Evolutionary conservation across 2,888 invertebrate genomes (phyloP), one percentile per base, ranked within the genome.

Genomic region (Eristalis arbustorum): DNA sequence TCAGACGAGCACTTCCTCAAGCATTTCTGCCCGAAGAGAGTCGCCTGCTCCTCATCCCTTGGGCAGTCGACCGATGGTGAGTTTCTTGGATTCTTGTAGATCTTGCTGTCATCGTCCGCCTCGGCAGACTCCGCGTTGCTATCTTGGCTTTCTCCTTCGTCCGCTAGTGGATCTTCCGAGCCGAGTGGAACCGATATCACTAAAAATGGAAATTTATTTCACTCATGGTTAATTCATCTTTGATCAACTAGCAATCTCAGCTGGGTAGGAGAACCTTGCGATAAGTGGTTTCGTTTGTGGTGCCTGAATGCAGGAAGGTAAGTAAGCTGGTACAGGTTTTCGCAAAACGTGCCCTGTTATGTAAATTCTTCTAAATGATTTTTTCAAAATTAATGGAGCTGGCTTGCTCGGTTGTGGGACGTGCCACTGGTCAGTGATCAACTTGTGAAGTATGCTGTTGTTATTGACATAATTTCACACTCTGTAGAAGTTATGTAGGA

Each of bases 1-100:
- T 99, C 98, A 0, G 96, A 96, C 0, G 96, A 97, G 91, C 99
- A 99, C 92, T 98, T 98, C 88, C 98, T 95, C 84, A 98, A 94
- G 93, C 98, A 98, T 91, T 97, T 96, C 91, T 98, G 97, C 1
- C 96, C 96, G 92, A 97, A 93, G 75, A 97, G 92, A 0, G 96
- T 95, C 40, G 97, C 97, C 91, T 97, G 97, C 89, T 96, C 96
- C 90, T 97, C 97, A 91, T 97, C 97, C 42, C 98, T 92, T 0
- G 98, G 98, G 90, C 98, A 98, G 90, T 96, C 94, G 0, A 96
- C 96, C 10, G 97, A 97, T 5, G 97, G 97, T 0, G 97, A 97
- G 92, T 97, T 97, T 89, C 97, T 93, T 0, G 97, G 97, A 93
- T 97, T 97, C 93, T 97, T 97, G 93, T 97, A 97, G 64, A 97